Base-by-base conservation (phyloP, 2,113 vertebrate species). In the Anoura caudifer region DNA sequence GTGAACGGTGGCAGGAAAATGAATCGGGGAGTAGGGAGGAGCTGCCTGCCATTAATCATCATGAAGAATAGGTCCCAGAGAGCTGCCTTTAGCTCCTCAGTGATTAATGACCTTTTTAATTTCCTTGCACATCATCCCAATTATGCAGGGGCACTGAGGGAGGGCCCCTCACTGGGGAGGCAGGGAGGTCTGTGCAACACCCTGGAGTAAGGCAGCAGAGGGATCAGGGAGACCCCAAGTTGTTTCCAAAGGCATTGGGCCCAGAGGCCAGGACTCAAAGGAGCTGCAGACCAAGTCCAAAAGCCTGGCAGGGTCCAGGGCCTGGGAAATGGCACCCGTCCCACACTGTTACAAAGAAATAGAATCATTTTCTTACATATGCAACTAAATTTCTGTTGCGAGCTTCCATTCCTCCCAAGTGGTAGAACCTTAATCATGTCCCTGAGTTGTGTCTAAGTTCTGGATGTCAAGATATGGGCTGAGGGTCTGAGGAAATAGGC, bases 21-120 rank as follows among this genome's bases (percentile, higher is more conserved):
- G 94, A 72, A 97, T 96, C 0, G 0, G 75, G 65, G 88, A 94
- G 83, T 43, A 31, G 91, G 92, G 93, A 87, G 94, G 75, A 76
- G 90, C 86, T 80, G 89, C 86, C 61, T 54, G 56, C 91, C 91
- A 97, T 97, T 95, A 96, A 97, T 98, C 97, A 98, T 95, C 59
- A 17, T 96, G 97, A 97, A 94, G 94, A 98, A 96, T 90, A 87
- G 97, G 95, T 93, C 96, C 95, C 36, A 0, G 69, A 65, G 91
- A 96, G 95, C 93, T 88, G 95, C 94, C 88, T 86, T 8, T 16
- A 92, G 90, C 93, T 91, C 86, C 93, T 13, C 1, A 0, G 95
- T 97, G 97, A 98, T 97, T 97, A 97, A 97, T 97, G 96, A 90
- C 96, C 97, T 94, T 96, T 95, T 93, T 97, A 97, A 97, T 97